A percentile compares a stretch with the other conserved stretches of the same genome.
Evolutionary conservation across 2,888 invertebrate species (phyloP).

Genomic region (Panopea generosa): DNA sequence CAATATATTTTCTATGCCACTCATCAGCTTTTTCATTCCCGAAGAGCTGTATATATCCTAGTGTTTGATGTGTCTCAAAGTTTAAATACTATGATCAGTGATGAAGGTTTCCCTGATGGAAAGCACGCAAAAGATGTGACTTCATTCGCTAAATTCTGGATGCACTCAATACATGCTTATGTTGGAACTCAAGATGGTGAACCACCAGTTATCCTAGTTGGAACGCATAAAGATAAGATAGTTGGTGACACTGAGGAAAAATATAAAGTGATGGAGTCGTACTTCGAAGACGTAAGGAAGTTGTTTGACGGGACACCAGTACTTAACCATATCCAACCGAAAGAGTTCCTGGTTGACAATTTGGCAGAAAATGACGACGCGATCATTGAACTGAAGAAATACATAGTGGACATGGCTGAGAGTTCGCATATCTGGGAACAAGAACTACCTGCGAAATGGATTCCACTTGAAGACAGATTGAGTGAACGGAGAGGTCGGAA

Average conservation of each 20-base stretch:
- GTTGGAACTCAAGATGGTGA: conserved; percentile 28
- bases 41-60: conserved; percentile 17
- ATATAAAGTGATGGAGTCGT: conserved; percentile 1
- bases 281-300: conserved; percentile 17
- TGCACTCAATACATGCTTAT: conserved; percentile 34
- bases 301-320: conserved; percentile 25
- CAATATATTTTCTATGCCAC: conserved; percentile 36
- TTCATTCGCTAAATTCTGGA: conserved; percentile 27
- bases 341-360: conserved; percentile 21
- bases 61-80: conserved; percentile 8
- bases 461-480: conserved; percentile 24
- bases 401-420: conserved; percentile 1
- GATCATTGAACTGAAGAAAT: not conserved
- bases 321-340: conserved; percentile 38
- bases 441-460: conserved; percentile 32
- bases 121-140: not conserved
- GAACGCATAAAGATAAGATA: conserved; percentile 35
- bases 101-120: not conserved
- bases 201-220: conserved; percentile 42
- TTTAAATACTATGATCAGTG: conserved; percentile 5
- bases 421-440: not conserved
- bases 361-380: not conserved
- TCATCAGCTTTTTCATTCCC: conserved; percentile 27
- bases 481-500: not conserved
- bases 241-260: conserved; percentile 5